Evolutionary conservation across 2,113 vertebrate species (phyloP), one percentile per base, ranked within the genome.

Genomic region (Hippolais icterina): DNA sequence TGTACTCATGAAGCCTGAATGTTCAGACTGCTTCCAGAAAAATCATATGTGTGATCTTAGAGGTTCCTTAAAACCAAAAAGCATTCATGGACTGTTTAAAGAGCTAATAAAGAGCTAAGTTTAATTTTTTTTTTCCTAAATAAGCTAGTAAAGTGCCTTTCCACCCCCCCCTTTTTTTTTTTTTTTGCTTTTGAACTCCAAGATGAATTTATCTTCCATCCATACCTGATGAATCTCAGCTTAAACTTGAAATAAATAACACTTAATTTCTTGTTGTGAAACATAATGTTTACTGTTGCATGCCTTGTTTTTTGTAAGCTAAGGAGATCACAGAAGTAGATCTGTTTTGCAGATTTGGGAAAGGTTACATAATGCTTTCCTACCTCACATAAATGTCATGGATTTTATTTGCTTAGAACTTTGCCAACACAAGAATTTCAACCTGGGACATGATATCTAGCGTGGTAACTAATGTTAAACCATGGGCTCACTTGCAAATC

Each of bases 141-240:
- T 20, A 44, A 20, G 17, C 5, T 37, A 49, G 25, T 49, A 16
- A 61, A 47, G 9, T 63, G 10, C 8, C 11, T 44, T 75, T 35
- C 13, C 3, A n/a, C n/a, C 1, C 0, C 2, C 2, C 10, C 1
- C 42, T 8, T 8, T 1, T 14, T 17, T 12, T 11, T 39, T 35
- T 4, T 3, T 6, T 27, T 50, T 63, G 13, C 8, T 61, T 69
- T 64, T 15, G 0, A 65, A 72, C 54, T 68, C 35, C 7, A 35
- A 23, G 28, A 12, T 68, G 22, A 75, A 9, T 54, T 59, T 86
- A 8, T 54, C 20, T 80, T 64, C 27, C 5, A 24, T 11, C 9
- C 3, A 6, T 54, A 59, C 23, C 12, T 54, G 10, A n/a, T 33
- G 13, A 89, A 76, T 17, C 21, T 80, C 17, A 52, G 12, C 21